A percentile compares a stretch with the other conserved stretches of the same genome.
Evolutionary conservation across 2,797 vertebrate genomes (phyloP).

Genomic region (Tarsius wallacei): DNA sequence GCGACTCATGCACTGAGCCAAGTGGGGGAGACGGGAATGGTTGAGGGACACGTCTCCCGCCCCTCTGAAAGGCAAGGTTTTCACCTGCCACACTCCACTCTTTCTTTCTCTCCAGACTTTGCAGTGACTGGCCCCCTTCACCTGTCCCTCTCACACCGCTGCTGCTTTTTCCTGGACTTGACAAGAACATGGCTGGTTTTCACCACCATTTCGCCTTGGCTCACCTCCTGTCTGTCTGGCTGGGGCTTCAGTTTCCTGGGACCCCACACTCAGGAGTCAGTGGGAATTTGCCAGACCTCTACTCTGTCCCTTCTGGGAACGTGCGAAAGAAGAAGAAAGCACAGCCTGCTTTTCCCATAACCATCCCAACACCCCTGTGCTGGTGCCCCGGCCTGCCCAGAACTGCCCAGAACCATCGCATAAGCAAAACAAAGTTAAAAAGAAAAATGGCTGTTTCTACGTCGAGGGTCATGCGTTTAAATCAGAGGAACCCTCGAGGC

Average conservation of each 20-base stretch:
- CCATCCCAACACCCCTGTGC: no score
- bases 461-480: slow-evolving; percentile 59
- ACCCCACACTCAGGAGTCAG: fast-evolving
- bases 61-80: neutral
- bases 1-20: neutral
- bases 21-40: neutral
- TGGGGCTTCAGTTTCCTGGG: neutral
- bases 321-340: neutral
- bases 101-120: neutral
- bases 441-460: neutral
- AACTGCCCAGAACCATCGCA: neutral
- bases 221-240: neutral
- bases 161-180: neutral
- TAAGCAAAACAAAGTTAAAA: neutral
- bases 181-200: neutral
- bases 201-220: neutral
- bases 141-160: neutral
- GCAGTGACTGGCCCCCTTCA: neutral
- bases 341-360: fast-evolving
- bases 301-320: neutral
- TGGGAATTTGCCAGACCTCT: neutral
- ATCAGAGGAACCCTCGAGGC: neutral
- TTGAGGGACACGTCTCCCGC: neutral
- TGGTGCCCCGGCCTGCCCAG: neutral
- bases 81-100: neutral